Conservation (phyloP, 2,888 invertebrate species). For the Dastarcus helophoroides region DNA sequence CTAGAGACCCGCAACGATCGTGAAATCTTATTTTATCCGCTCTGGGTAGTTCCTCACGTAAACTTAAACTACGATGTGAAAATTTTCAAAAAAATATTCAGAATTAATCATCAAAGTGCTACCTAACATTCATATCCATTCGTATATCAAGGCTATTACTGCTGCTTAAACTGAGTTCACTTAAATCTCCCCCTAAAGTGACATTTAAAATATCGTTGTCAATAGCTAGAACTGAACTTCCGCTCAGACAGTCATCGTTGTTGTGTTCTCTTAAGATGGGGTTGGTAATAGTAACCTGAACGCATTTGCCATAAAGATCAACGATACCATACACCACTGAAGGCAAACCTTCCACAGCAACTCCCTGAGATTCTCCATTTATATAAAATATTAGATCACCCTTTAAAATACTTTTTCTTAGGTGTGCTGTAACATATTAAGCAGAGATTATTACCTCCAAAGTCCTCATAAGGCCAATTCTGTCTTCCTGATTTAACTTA, state of each 20-base stretch:
- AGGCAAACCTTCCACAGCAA: conserved; percentile 72
- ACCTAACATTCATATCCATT: conserved; percentile 38
- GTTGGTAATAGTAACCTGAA: conserved; percentile 55
- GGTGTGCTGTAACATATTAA: background rate
- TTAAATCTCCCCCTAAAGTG: conserved; percentile 35
- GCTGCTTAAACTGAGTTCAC: conserved; percentile 36
- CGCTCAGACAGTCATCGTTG: conserved; percentile 38
- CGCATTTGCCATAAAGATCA: conserved; percentile 74
- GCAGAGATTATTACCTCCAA: conserved; percentile 44
- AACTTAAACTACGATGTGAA: conserved; percentile 26
- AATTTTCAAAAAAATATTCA: conserved; percentile 5
- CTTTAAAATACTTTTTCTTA: conserved; percentile 31
- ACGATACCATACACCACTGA: conserved; percentile 62
- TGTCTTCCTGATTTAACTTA: conserved; percentile 68
- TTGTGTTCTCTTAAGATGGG: conserved; percentile 36
- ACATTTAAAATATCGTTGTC: conserved; percentile 37
- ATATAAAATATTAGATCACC: conserved; percentile 79
- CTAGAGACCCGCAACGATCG: conserved; percentile 75
- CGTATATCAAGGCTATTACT: conserved; percentile 37
- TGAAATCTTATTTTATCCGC: conserved; percentile 71
- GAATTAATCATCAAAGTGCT: conserved; percentile 1
- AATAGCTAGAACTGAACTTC: conserved; percentile 36
- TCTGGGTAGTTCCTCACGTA: conserved; percentile 31
- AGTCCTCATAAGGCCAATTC: conserved; percentile 74
- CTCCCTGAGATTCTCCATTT: conserved; percentile 80